Evolutionary conservation across 2,797 vertebrate genomes (phyloP).

Genomic region (Pterois miles): DNA sequence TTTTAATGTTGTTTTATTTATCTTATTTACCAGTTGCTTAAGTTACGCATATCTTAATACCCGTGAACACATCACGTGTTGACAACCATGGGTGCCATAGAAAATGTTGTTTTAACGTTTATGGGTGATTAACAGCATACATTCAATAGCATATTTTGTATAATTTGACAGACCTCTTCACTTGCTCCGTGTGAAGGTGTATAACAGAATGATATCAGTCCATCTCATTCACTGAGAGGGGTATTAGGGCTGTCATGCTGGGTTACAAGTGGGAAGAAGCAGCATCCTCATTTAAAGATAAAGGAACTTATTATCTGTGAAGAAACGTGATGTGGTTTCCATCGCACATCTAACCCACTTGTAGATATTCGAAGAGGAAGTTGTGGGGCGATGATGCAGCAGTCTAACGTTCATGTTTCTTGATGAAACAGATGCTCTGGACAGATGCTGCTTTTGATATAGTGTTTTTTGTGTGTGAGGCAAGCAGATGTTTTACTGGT

Average conservation of each 20-base stretch:
- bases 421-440: slow-evolving; percentile 2
- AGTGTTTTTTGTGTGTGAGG: neutral
- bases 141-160: neutral
- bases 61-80: neutral
- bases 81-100: neutral
- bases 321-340: neutral
- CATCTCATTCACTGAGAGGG: neutral
- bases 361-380: slow-evolving; percentile 30
- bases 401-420: neutral
- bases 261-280: neutral
- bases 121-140: neutral
- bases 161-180: too few species aligned
- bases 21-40: neutral
- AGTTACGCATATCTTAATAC: too few species aligned
- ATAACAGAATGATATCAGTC: neutral
- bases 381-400: neutral
- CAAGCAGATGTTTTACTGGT: neutral
- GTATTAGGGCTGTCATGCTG: neutral
- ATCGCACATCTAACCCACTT: neutral
- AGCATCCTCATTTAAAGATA: slow-evolving; percentile 2
- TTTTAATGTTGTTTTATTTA: neutral
- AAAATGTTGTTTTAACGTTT: neutral
- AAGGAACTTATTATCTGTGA: neutral
- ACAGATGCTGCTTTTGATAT: neutral
- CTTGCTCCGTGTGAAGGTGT: neutral